A percentile compares a stretch with the other conserved stretches of the same genome.
Evolutionary conservation across 2,888 invertebrate species (phyloP).

Genomic region (Diogma glabrata): DNA sequence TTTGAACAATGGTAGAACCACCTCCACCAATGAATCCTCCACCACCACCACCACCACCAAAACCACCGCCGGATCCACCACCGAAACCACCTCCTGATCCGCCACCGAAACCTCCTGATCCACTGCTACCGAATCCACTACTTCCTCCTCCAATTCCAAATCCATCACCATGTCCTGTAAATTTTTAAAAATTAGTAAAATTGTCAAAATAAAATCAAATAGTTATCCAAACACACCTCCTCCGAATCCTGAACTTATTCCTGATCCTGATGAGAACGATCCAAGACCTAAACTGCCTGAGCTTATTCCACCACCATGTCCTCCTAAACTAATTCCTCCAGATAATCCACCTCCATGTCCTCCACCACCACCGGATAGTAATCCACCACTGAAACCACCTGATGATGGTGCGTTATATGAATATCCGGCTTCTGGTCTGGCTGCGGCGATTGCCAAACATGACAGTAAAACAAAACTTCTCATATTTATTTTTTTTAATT

Average conservation of each 20-base stretch:
- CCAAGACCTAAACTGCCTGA: slow-evolving; percentile 19
- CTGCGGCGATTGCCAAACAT: slow-evolving; percentile 35
- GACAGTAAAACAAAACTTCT: slow-evolving; percentile 36
- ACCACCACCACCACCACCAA: slow-evolving; percentile 23
- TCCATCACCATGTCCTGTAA: slow-evolving; percentile 10
- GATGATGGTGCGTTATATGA: slow-evolving; percentile 26
- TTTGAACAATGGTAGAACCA: slow-evolving; percentile 52
- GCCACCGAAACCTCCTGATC: slow-evolving; percentile 15
- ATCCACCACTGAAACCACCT: slow-evolving; percentile 35
- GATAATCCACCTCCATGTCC: slow-evolving; percentile 19
- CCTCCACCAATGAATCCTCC: slow-evolving; percentile 28
- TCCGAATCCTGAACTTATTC: slow-evolving; percentile 23
- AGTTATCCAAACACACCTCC: slow-evolving; percentile 15
- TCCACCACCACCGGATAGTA: slow-evolving; percentile 23
- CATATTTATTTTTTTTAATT: slow-evolving; percentile 25
- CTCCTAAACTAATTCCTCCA: slow-evolving; percentile 26
- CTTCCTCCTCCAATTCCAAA: slow-evolving; percentile 8
- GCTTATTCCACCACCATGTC: slow-evolving; percentile 23
- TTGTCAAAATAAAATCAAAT: no score
- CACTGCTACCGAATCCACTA: not conserved
- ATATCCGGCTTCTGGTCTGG: slow-evolving; percentile 36
- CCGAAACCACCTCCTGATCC: slow-evolving; percentile 23
- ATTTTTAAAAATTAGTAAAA: no score
- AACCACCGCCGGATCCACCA: slow-evolving; percentile 31
- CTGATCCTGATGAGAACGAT: slow-evolving; percentile 22